Conservation (phyloP, 2,113 vertebrate genomes). For the Percina caprodes region DNA sequence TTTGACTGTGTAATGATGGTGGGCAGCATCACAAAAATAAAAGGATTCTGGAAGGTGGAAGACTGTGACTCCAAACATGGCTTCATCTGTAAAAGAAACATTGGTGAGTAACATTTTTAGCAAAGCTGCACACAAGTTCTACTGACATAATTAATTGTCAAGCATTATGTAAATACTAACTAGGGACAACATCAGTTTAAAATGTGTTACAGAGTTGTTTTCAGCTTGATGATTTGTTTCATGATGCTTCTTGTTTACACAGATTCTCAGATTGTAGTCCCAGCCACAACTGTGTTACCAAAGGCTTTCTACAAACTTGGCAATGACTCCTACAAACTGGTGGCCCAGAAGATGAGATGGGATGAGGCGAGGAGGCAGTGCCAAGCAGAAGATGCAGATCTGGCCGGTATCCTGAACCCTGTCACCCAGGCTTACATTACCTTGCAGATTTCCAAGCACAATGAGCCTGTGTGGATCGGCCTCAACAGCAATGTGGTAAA, state of each 20-base stretch:
- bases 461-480: slow-evolving; percentile 91
- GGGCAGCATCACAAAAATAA: slow-evolving; percentile 69
- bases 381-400: slow-evolving; percentile 82
- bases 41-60: slow-evolving; percentile 90
- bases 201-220: neutral
- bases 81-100: slow-evolving; percentile 90
- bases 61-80: slow-evolving; percentile 82
- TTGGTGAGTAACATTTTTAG: slow-evolving; percentile 80
- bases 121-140: neutral
- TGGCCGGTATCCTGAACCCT: slow-evolving; percentile 90
- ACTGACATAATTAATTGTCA: neutral
- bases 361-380: slow-evolving; percentile 90
- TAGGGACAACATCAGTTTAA: neutral
- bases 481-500: slow-evolving; percentile 95
- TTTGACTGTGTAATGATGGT: slow-evolving; percentile 91
- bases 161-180: neutral
- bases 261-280: slow-evolving; percentile 86
- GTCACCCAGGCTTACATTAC: slow-evolving; percentile 84
- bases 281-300: slow-evolving; percentile 76
- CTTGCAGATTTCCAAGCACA: slow-evolving; percentile 82
- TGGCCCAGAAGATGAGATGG: slow-evolving; percentile 90
- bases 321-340: slow-evolving; percentile 88
- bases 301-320: slow-evolving; percentile 82
- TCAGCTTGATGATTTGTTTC: neutral
- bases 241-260: slow-evolving; percentile 16